Base-by-base conservation (phyloP, 2,888 invertebrate species). In the Escarpia spicata region DNA sequence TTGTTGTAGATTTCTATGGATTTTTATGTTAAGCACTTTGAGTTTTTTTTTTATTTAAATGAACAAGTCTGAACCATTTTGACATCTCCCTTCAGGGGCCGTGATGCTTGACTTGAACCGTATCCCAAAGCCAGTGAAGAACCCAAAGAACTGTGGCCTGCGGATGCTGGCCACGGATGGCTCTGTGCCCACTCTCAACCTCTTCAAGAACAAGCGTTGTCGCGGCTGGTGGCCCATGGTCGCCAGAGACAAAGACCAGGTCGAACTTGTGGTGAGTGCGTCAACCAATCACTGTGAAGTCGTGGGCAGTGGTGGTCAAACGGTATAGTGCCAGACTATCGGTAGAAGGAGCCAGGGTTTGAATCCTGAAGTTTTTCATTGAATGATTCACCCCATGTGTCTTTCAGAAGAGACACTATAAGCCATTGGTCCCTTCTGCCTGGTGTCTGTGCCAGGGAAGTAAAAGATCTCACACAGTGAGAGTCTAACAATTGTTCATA, bases 71-170 rank as follows among this genome's bases (percentile, higher is more conserved):
- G 44, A 91, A 91, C 43, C 2, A 43, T 37, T 43, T 91, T 19
- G n/a, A 19, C 12, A 2, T 90, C 58, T n/a, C 3, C 58, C 92
- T 94, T 12, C 91, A 95, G 95, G 95, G 45, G 93, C 94, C 15
- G 93, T 95, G 3, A 93, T 93, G 3, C 92, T 96, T 75, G 93
- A 94, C 90, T 92, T 95, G 91, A 94, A 94, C 90, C 93, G 95
- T 15, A 95, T 96, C 91, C 95, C 95, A 10, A 94, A 95, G 26
- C 96, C 96, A 2, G 95, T 96, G 2, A 95, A 95, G 92, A 94
- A 95, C 52, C 98, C 98, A 0, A 98, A 98, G 95, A 97, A 98
- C 0, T 98, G 98, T 96, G 98, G 98, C 0, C 96, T 98, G 93
- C 97, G 98, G 92, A 95, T 95, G 94, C 92, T 96, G 60, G 94